Conservation (phyloP, 2,888 invertebrate genomes). For the Papilio gigon region DNA sequence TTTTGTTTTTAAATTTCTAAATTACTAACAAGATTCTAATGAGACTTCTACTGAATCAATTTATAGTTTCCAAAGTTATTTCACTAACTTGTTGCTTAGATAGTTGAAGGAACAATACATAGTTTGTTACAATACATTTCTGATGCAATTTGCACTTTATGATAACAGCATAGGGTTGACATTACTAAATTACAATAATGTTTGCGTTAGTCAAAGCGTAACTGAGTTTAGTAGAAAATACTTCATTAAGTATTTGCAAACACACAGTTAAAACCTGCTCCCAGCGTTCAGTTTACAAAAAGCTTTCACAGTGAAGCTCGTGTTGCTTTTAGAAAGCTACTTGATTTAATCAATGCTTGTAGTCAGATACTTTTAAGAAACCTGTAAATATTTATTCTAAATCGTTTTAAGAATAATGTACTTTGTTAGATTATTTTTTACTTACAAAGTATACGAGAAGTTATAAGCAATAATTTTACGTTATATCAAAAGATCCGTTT, state of each 20-base stretch:
- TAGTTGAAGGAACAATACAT: neutral
- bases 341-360: neutral
- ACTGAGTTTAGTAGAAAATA: constrained; percentile 1
- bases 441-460: too few species aligned
- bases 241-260: constrained; percentile 11
- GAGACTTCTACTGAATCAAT: neutral
- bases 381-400: too few species aligned
- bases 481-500: too few species aligned
- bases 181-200: neutral
- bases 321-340: neutral
- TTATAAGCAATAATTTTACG: too few species aligned
- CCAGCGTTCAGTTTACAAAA: neutral
- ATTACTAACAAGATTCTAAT: neutral
- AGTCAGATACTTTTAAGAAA: neutral
- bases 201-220: neutral
- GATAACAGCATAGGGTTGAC: neutral
- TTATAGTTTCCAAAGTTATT: neutral
- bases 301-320: neutral
- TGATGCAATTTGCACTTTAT: neutral
- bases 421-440: too few species aligned
- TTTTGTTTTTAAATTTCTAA: too few species aligned
- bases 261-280: neutral
- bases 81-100: constrained; percentile 5
- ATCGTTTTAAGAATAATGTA: too few species aligned
- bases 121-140: neutral